phyloP scores from a whole-genome alignment of 2,888 invertebrate species.

The Linyphia triangularis region DNA sequence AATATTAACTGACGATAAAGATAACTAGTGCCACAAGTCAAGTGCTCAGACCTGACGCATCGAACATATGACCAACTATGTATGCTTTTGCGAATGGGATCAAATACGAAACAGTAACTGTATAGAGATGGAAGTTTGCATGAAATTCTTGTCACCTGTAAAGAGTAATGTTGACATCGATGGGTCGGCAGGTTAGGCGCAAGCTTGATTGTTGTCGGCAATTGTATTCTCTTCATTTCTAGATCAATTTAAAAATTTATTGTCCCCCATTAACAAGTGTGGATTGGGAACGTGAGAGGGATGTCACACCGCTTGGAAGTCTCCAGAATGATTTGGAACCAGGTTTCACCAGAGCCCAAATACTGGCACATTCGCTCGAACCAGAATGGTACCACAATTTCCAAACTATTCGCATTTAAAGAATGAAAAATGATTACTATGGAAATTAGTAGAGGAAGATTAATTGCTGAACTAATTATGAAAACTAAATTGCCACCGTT shows the following conservation, averaged over 20 bases:
- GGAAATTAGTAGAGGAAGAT: background rate
- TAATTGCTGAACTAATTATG: background rate
- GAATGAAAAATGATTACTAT: background rate
- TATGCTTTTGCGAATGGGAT: conserved; percentile 8
- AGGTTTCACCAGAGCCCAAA: background rate
- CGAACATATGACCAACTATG: conserved; percentile 58
- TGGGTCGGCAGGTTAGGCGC: background rate
- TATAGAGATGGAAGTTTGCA: background rate
- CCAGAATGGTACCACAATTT: background rate
- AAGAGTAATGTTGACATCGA: too few species aligned
- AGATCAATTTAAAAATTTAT: background rate
- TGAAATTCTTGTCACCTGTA: background rate
- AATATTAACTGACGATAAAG: conserved; percentile 26
- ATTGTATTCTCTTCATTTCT: background rate
- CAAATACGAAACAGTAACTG: background rate
- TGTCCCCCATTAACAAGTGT: background rate
- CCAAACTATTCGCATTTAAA: background rate
- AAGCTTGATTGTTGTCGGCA: background rate
- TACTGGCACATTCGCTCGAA: background rate
- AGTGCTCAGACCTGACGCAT: conserved; percentile 44
- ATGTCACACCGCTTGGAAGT: background rate
- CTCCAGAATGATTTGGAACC: background rate
- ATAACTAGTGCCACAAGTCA: conserved; percentile 48
- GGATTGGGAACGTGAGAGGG: background rate
- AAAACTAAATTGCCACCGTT: background rate